phyloP scores from a whole-genome alignment of 2,113 vertebrate species.

The Mungos mungo region DNA sequence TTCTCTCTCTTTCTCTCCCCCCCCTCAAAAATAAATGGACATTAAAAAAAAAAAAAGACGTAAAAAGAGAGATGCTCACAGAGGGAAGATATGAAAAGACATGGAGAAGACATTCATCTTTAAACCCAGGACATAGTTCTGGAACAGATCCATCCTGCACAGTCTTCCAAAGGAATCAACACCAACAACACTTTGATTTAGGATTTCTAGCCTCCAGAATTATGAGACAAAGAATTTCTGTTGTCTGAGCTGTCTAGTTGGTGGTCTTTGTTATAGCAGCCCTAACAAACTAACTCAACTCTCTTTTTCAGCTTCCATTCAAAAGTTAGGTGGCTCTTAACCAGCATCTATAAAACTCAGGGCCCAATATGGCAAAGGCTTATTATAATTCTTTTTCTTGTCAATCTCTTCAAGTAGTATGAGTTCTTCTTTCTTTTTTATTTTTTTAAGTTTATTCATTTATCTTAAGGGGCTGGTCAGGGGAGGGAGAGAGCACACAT shows the following conservation, averaged over 20 bases:
- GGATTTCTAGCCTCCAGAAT: not conserved
- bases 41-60: not conserved
- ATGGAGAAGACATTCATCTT: not conserved
- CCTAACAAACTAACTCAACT: not conserved
- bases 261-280: not conserved
- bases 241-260: not conserved
- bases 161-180: not conserved
- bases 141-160: not conserved
- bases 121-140: not conserved
- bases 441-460: no score
- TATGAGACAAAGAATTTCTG: not conserved
- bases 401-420: not conserved
- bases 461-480: no score
- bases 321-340: not conserved
- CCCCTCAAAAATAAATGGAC: no score
- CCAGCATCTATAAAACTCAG: not conserved
- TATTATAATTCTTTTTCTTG: not conserved
- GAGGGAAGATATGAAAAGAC: not conserved
- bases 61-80: not conserved
- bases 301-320: not conserved
- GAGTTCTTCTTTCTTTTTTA: not conserved
- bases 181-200: not conserved
- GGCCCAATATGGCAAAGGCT: not conserved
- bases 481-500: no score
- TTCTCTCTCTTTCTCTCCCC: no score